Conservation (phyloP, 2,888 invertebrate species). For the Entomobrya proxima region DNA sequence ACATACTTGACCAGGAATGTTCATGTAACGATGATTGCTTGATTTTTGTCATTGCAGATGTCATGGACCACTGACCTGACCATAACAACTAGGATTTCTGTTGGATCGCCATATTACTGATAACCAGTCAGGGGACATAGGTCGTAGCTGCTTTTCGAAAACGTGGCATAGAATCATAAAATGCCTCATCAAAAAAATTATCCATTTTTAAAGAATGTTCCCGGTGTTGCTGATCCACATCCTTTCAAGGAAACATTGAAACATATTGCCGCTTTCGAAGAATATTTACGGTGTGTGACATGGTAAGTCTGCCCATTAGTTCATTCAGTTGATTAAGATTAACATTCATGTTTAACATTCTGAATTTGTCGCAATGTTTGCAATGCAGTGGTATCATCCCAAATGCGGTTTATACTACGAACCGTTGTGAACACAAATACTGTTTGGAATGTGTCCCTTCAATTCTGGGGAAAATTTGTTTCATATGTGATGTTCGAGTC, state of each 20-base stretch:
- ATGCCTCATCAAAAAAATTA: too few relatives aligned
- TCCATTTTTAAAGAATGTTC: background rate
- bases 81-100: too few relatives aligned
- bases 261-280: background rate
- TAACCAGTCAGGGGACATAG: background rate
- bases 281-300: conserved; percentile 28
- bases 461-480: background rate
- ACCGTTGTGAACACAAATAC: conserved; percentile 56
- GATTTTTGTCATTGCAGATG: too few relatives aligned
- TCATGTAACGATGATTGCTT: too few relatives aligned
- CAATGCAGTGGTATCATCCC: conserved; percentile 2
- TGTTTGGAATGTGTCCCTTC: conserved; percentile 6
- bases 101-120: too few relatives aligned
- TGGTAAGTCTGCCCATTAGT: conserved; percentile 43
- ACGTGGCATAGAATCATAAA: too few relatives aligned
- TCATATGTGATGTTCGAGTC: conserved; percentile 28
- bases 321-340: too few relatives aligned
- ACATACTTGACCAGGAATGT: too few relatives aligned
- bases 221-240: background rate
- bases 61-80: too few relatives aligned
- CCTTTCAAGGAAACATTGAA: conserved; percentile 2
- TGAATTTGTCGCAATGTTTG: background rate
- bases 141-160: too few relatives aligned
- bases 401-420: background rate
- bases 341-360: too few relatives aligned